These are phyloP conservation scores for Drosophila gunungcola DNA, from an alignment of 1,140 invertebrate species.

Conservation along the genomic window DNA sequence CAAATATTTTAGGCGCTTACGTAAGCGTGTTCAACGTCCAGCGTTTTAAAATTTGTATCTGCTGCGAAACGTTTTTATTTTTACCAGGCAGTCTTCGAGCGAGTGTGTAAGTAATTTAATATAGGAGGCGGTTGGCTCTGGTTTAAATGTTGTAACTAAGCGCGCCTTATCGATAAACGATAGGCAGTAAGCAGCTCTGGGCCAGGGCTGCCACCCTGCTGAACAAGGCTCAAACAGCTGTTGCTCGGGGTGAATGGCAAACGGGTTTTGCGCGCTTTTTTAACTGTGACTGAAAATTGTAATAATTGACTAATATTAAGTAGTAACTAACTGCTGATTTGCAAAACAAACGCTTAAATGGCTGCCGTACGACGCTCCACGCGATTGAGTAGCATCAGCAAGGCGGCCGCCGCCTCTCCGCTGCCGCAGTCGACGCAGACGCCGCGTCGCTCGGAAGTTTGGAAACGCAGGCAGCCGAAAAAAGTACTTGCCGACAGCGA, in stretches of 20 bases:
- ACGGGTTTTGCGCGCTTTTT: conserved; percentile 23
- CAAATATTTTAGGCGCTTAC: conserved; percentile 77
- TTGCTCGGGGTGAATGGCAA: conserved; percentile 40
- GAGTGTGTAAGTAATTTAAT: conserved; percentile 78
- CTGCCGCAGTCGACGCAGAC: conserved; percentile 48
- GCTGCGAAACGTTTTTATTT: conserved; percentile 54
- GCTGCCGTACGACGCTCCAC: conserved; percentile 76
- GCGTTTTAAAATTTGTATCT: conserved; percentile 55
- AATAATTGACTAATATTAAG: conserved; percentile 17
- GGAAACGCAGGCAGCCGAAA: conserved; percentile 65
- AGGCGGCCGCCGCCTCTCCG: conserved; percentile 39
- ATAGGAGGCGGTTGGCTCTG: conserved; percentile 17
- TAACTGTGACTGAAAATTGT: conserved; percentile 18
- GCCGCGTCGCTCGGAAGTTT: conserved; percentile 65
- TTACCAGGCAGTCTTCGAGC: conserved; percentile 53
- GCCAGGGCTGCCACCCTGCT: conserved; percentile 36
- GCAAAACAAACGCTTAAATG: conserved; percentile 37
- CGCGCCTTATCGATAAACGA: conserved; percentile 18
- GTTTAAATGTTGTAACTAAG: conserved; percentile 46
- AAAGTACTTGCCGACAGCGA: conserved; percentile 46
- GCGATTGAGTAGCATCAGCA: conserved; percentile 72
- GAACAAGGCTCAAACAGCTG: conserved; percentile 36
- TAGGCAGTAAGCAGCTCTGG: conserved; percentile 20
- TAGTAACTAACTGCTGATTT: conserved; percentile 4
- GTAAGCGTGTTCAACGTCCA: conserved; percentile 69